Percentiles rank a stretch among this genome's conserved stretches.
phyloP scores from a whole-genome alignment of 2,113 vertebrate genomes.

The Progne subis region DNA sequence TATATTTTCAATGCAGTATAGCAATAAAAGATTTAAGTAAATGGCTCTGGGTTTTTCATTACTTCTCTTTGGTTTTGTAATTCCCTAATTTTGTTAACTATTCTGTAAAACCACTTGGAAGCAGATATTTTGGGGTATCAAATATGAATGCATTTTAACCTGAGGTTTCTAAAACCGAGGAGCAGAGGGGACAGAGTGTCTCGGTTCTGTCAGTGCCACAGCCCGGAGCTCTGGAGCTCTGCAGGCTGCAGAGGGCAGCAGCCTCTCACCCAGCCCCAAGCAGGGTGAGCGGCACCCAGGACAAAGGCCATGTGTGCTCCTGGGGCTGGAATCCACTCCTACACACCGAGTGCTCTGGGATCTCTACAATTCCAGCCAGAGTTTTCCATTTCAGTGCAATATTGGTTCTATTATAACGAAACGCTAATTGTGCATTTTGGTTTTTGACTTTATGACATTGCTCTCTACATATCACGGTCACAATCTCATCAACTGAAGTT shows the following conservation, averaged over 20 bases:
- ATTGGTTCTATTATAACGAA: background rate
- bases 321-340: background rate
- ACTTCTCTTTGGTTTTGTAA: background rate
- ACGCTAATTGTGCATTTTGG: background rate
- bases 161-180: background rate
- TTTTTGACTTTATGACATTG: background rate
- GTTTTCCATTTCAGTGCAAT: background rate
- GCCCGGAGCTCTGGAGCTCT: background rate
- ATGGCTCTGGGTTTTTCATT: background rate
- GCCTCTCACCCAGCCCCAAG: background rate
- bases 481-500: background rate
- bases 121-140: background rate
- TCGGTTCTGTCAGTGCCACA: rapidly evolving
- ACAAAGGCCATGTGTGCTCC: rapidly evolving
- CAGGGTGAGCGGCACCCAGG: background rate
- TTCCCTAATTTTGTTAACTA: background rate
- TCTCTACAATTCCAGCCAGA: background rate
- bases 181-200: rapidly evolving
- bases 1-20: background rate
- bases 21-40: background rate
- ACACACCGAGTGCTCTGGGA: rapidly evolving
- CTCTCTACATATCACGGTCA: background rate
- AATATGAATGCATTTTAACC: background rate
- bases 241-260: constrained; percentile 56
- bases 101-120: background rate